phyloP scores from a whole-genome alignment of 2,797 vertebrate genomes.

The Acipenser ruthenus region DNA sequence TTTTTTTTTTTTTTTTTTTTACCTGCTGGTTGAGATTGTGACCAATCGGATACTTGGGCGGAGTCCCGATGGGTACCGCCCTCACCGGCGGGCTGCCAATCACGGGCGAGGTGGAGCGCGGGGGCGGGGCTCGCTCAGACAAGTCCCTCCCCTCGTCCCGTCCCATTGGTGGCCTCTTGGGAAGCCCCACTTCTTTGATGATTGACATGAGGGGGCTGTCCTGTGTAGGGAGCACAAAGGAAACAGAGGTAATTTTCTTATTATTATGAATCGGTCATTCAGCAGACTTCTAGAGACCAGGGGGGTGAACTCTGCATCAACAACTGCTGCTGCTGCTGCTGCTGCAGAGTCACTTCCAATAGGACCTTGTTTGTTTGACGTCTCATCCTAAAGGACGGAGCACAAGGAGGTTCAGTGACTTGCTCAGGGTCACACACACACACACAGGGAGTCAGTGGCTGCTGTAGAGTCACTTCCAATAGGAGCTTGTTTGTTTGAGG shows the following conservation, averaged over 20 bases:
- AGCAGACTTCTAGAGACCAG: neutral
- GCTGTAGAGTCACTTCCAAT: no score
- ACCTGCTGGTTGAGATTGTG: conserved; percentile 80
- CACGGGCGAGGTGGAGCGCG: conserved; percentile 82
- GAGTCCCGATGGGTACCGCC: conserved; percentile 89
- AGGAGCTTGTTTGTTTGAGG: no score
- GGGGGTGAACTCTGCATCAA: neutral
- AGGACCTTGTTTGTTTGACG: no score
- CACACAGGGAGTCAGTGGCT: no score
- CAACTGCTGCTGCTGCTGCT: no score
- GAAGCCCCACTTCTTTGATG: conserved; percentile 84
- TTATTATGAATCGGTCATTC: no score
- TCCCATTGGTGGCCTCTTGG: conserved; percentile 60
- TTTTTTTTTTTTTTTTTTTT: neutral
- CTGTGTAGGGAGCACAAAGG: conserved; percentile 38
- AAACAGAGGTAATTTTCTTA: neutral
- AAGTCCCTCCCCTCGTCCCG: conserved; percentile 72
- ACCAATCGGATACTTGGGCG: conserved; percentile 80
- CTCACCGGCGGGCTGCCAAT: conserved; percentile 91
- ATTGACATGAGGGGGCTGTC: conserved; percentile 79
- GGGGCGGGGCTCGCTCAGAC: conserved; percentile 81
- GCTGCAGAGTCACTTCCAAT: no score
- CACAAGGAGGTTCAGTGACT: no score
- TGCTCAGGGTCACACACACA: no score
- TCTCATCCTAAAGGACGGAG: no score